Evolutionary conservation across 2,797 vertebrate genomes (phyloP), one percentile per base, ranked within the genome.

Genomic region (Benthosema pterotum): DNA sequence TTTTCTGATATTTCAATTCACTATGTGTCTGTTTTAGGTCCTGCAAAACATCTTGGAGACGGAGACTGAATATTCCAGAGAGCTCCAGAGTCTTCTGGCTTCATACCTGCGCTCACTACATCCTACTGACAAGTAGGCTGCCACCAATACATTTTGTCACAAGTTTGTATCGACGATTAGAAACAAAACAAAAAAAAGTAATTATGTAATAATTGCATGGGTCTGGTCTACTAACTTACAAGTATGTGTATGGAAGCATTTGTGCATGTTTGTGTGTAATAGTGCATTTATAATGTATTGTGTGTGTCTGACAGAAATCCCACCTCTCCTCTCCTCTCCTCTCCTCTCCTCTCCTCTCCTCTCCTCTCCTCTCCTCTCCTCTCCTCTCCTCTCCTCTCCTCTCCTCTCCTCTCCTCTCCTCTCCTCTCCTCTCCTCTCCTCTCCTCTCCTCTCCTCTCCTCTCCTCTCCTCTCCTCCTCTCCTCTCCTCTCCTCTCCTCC

Each of bases 1-100:
- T 32, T 38, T 38, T 7, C 8, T 2, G 32, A 38, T 9, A 38
- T 38, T 38, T 25, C n/a, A 25, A 3, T 25, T 25, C 5, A 4
- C 19, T 4, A 22, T 22, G 22, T 25, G 5, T 68, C 11, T 62
- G 11, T 16, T 9, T 15, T 84, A 99, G 97, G 97, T 99, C 82
- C 93, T 99, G 57, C 97, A 99, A 87, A 99, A 98, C 89, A 99
- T 99, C 89, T 87, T 99, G 84, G 97, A 99, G 89, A 94, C 96
- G 67, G 97, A 99, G 89, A 95, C 89, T 11, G 96, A 98, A 73
- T 99, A 96, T 83, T 95, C 94, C 14, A 95, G 96, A 82, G 97
- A 99, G 71, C 92, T 99, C 2, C 96, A 98, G 90, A 96, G 92
- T 79, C 92, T 99, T 61, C 91, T 99, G 74, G 93, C 94, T 55